Conservation (phyloP, 2,113 vertebrate genomes). For the Pantherophis guttatus region DNA sequence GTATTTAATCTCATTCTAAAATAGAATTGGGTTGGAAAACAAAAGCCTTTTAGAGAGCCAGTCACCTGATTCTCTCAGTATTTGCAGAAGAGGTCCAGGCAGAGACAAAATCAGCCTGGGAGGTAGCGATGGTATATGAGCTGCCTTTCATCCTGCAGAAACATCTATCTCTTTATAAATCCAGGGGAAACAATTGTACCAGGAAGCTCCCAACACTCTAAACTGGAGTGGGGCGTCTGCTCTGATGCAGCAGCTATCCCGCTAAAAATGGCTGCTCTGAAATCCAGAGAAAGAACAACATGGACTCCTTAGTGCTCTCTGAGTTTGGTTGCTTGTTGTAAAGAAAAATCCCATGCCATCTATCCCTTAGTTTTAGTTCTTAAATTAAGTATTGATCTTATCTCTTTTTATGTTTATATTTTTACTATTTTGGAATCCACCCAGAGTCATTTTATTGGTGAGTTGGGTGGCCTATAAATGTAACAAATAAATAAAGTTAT, state of each 20-base stretch:
- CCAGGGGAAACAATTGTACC: neutral
- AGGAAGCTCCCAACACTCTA: neutral
- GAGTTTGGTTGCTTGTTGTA: neutral
- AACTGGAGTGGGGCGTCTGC: neutral
- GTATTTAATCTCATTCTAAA: neutral
- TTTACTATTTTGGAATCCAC: neutral
- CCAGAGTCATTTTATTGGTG: neutral
- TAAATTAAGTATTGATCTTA: neutral
- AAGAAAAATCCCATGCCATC: neutral
- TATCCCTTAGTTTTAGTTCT: neutral
- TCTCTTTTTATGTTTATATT: neutral
- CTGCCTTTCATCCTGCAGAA: neutral
- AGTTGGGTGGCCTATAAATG: neutral
- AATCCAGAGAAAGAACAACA: neutral
- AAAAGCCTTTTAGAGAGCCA: neutral
- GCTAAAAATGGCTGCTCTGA: neutral
- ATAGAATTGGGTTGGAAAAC: neutral
- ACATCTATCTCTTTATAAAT: neutral
- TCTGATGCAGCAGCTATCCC: neutral
- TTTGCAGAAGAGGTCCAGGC: neutral
- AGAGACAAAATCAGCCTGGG: neutral
- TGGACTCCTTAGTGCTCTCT: neutral
- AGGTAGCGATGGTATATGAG: neutral
- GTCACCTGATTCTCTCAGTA: neutral
- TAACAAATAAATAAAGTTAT: neutral